Evolutionary conservation across 2,113 vertebrate genomes (phyloP).

Genomic region (Lonchura striata): DNA sequence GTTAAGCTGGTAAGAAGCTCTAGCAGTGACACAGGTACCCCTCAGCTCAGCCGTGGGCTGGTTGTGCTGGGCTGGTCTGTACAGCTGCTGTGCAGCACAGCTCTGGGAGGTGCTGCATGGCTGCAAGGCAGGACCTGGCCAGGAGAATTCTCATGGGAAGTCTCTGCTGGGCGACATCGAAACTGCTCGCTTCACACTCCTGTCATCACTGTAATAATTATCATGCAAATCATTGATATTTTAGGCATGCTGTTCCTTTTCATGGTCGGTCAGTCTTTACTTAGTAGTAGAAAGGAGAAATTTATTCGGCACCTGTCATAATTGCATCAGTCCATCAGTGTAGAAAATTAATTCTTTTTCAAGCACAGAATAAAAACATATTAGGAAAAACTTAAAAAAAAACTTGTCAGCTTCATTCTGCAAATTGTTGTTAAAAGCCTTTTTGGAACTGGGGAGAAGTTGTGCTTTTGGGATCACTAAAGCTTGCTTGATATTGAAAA

Average conservation of each 20-base stretch:
- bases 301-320: neutral
- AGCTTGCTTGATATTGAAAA: neutral
- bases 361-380: neutral
- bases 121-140: neutral
- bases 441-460: neutral
- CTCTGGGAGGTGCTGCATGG: neutral
- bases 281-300: neutral
- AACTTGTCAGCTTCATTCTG: neutral
- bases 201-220: neutral
- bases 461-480: neutral
- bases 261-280: neutral
- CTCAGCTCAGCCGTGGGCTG: neutral
- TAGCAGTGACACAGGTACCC: neutral
- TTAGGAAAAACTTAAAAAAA: neutral
- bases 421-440: neutral
- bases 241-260: neutral
- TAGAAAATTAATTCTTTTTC: neutral
- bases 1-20: neutral
- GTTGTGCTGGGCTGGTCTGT: neutral
- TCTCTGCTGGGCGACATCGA: neutral
- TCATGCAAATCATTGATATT: slow-evolving; percentile 3
- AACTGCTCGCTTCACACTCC: neutral
- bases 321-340: neutral
- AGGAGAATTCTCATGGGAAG: neutral
- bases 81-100: neutral